Evolutionary conservation across 2,797 vertebrate species (phyloP).

Genomic region (Sparidentex hasta): DNA sequence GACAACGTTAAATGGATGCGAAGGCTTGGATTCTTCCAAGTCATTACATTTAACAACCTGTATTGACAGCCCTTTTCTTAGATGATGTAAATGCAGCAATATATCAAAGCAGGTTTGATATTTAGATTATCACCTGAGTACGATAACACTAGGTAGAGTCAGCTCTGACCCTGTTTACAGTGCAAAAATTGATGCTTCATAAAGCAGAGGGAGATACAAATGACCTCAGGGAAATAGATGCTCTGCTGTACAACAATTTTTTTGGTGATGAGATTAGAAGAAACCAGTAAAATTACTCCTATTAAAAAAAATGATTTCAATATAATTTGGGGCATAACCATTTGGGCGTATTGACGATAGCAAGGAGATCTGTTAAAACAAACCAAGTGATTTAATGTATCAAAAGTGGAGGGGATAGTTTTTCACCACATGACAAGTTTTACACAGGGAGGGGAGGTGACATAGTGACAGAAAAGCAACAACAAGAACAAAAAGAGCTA

Average conservation of each 20-base stretch:
- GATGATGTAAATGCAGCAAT: slow-evolving; percentile 23
- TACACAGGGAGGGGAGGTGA: not conserved
- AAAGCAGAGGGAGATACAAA: slow-evolving; percentile 30
- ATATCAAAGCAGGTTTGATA: slow-evolving; percentile 15
- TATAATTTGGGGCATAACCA: slow-evolving; percentile 39
- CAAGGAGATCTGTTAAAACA: slow-evolving; percentile 17
- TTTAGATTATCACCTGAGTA: slow-evolving; percentile 34
- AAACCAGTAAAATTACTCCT: slow-evolving; percentile 24
- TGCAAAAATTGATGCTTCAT: slow-evolving; percentile 25
- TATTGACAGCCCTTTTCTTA: slow-evolving; percentile 25
- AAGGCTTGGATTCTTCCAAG: slow-evolving; percentile 33
- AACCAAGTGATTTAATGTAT: slow-evolving; percentile 24
- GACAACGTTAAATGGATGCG: slow-evolving; percentile 44
- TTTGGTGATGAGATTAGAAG: slow-evolving; percentile 43
- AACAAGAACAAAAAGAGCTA: not conserved
- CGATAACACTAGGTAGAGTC: not conserved
- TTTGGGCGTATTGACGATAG: slow-evolving; percentile 33
- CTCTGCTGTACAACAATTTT: slow-evolving; percentile 12
- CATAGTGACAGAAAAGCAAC: not conserved
- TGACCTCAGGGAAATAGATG: slow-evolving; percentile 28
- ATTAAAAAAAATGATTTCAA: slow-evolving; percentile 50
- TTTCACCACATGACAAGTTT: not conserved
- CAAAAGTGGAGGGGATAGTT: slow-evolving; percentile 13
- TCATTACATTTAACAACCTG: slow-evolving; percentile 26
- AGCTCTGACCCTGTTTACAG: slow-evolving; percentile 23